Evolutionary conservation across 1,140 invertebrate genomes (phyloP).

Genomic region (Acromyrmex echinatior): DNA sequence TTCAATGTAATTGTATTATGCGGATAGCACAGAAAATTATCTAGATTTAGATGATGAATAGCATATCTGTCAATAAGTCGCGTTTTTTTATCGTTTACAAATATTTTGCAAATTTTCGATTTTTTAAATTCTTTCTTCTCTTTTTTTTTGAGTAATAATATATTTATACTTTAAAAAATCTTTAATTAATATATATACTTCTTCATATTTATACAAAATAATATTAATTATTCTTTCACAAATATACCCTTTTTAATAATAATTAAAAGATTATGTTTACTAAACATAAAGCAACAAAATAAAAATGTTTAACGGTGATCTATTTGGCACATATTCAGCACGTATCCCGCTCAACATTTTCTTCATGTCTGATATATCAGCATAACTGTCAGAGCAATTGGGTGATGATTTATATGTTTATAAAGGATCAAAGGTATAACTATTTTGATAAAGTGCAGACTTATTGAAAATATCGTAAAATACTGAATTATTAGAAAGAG

Average conservation of each 20-base stretch:
- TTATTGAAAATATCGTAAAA: conserved; percentile 63
- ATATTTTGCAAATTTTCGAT: conserved; percentile 69
- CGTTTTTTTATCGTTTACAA: conserved; percentile 75
- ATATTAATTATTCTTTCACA: neutral
- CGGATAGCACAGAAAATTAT: conserved; percentile 85
- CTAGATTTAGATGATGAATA: conserved; percentile 65
- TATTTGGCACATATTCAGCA: conserved; percentile 87
- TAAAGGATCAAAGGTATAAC: conserved; percentile 71
- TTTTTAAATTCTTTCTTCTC: no score
- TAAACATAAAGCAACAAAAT: neutral
- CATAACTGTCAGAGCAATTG: conserved; percentile 87
- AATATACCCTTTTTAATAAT: neutral
- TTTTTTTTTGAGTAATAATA: no score
- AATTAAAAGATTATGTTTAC: conserved; percentile 1
- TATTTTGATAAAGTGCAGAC: conserved; percentile 85
- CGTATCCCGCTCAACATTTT: conserved; percentile 87
- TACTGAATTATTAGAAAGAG: conserved; percentile 63
- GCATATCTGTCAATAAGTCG: conserved; percentile 77
- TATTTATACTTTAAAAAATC: no score
- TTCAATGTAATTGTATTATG: conserved; percentile 87
- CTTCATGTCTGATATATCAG: conserved; percentile 91
- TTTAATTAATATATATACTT: no score
- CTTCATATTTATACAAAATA: neutral
- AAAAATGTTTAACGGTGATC: conserved; percentile 87
- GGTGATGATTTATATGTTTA: conserved; percentile 90